Percentiles rank a stretch among this genome's conserved stretches.
Evolutionary conservation across 2,797 vertebrate species (phyloP).

Genomic region (Enteromius unitaeniatus): DNA sequence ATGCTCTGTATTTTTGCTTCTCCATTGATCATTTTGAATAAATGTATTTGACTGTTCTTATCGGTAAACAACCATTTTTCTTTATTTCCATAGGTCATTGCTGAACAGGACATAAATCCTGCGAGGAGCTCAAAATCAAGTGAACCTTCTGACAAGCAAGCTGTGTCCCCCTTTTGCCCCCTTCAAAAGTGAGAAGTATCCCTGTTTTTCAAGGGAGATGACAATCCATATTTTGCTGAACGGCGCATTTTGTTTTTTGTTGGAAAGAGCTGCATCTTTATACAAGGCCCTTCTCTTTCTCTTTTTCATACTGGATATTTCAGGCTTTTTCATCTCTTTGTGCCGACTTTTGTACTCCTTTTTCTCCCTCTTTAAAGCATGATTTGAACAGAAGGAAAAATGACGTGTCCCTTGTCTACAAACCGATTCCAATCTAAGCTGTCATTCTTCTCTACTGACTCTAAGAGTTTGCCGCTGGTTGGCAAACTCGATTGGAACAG

Average conservation of each 20-base stretch:
- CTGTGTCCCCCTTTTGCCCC: constrained; percentile 43
- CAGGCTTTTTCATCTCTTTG: constrained; percentile 71
- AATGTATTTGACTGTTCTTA: background rate
- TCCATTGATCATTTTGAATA: background rate
- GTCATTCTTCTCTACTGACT: constrained; percentile 53
- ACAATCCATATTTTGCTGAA: constrained; percentile 69
- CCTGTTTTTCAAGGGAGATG: constrained; percentile 72
- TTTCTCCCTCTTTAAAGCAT: constrained; percentile 36
- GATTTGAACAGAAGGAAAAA: constrained; percentile 14
- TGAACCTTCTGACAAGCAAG: constrained; percentile 59
- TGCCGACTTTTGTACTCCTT: constrained; percentile 70
- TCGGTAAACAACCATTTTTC: constrained; percentile 9
- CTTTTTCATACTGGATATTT: constrained; percentile 74
- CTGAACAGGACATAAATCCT: constrained; percentile 83
- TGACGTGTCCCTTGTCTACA: background rate
- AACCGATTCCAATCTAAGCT: background rate
- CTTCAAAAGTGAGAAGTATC: constrained; percentile 68
- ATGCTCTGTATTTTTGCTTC: background rate
- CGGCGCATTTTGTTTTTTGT: constrained; percentile 52
- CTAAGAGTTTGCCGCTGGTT: constrained; percentile 87
- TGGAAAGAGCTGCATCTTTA: constrained; percentile 42
- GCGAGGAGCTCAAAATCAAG: constrained; percentile 27
- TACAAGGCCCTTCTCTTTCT: constrained; percentile 34
- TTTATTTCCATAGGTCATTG: constrained; percentile 79
- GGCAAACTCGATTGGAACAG: constrained; percentile 77